phyloP scores from a whole-genome alignment of 2,797 vertebrate species.

The Hypotaenidia philippensis region DNA sequence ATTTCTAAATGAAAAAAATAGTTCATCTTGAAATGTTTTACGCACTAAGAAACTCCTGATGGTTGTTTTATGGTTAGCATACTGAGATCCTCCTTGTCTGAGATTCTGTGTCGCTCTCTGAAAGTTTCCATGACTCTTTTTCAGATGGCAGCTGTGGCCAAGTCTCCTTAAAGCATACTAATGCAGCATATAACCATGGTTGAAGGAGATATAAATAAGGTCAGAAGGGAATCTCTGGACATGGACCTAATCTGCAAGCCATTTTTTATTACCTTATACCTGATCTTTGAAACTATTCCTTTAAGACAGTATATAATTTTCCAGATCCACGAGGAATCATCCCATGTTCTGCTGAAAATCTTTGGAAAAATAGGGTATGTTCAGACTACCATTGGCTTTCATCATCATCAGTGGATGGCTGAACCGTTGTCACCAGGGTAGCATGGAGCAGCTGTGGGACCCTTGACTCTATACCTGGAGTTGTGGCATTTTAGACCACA shows the following conservation, averaged over 20 bases:
- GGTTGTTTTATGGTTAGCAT: not conserved
- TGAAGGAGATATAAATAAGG: not conserved
- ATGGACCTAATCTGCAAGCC: not conserved
- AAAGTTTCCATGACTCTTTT: not conserved
- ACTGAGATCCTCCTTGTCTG: not conserved
- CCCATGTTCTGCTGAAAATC: not conserved
- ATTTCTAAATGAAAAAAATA: not conserved
- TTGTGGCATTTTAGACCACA: not conserved
- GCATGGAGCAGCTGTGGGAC: not conserved
- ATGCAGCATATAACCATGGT: rapidly evolving
- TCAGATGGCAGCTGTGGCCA: not conserved
- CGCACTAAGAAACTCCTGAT: not conserved
- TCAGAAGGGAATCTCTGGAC: not conserved
- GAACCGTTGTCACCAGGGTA: not conserved
- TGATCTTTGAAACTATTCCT: not conserved
- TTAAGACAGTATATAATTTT: not conserved
- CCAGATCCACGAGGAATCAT: not conserved
- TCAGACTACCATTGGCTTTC: not conserved
- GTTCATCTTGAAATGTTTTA: not conserved
- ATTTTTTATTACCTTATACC: not conserved
- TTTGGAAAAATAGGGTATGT: not conserved
- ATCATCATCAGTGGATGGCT: not conserved
- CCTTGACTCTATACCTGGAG: not conserved
- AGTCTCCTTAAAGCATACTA: not conserved
- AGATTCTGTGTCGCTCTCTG: too few relatives aligned